Evolutionary conservation across 2,797 vertebrate genomes (phyloP).

Genomic region (Strix occidentalis): DNA sequence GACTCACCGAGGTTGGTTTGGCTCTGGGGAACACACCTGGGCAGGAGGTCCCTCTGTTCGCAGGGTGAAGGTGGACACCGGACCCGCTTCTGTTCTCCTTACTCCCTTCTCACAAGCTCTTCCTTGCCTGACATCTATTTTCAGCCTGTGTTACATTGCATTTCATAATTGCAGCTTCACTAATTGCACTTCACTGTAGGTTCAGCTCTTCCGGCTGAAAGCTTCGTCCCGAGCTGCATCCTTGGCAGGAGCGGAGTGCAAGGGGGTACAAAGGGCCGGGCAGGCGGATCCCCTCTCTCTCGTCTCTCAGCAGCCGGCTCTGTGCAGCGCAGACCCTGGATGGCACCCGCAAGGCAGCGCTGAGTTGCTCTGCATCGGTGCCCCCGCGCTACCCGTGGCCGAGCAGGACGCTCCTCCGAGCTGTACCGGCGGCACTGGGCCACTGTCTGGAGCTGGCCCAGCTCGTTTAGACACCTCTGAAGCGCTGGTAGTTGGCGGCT

Average conservation of each 20-base stretch:
- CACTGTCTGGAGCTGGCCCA: background rate
- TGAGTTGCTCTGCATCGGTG: rapidly evolving
- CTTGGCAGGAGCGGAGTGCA: rapidly evolving
- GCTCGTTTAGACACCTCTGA: background rate
- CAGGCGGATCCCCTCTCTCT: background rate
- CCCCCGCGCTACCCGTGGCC: rapidly evolving
- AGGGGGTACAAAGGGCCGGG: background rate
- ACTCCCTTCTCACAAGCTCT: background rate
- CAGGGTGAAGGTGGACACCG: background rate
- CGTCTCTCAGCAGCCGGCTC: background rate
- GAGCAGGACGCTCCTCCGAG: background rate
- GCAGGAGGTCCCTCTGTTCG: background rate
- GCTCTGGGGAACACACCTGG: background rate
- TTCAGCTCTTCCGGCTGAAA: rapidly evolving
- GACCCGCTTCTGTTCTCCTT: rapidly evolving
- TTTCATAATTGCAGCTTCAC: background rate
- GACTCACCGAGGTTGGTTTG: background rate
- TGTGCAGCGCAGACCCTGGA: background rate
- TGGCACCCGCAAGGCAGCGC: rapidly evolving
- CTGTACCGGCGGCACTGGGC: background rate
- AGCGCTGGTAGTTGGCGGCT: background rate
- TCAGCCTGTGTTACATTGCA: rapidly evolving
- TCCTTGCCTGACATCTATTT: background rate
- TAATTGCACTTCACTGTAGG: background rate
- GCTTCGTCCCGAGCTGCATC: background rate